Base-by-base conservation (phyloP, 1,140 invertebrate species). In the Drosophila novamexicana region DNA sequence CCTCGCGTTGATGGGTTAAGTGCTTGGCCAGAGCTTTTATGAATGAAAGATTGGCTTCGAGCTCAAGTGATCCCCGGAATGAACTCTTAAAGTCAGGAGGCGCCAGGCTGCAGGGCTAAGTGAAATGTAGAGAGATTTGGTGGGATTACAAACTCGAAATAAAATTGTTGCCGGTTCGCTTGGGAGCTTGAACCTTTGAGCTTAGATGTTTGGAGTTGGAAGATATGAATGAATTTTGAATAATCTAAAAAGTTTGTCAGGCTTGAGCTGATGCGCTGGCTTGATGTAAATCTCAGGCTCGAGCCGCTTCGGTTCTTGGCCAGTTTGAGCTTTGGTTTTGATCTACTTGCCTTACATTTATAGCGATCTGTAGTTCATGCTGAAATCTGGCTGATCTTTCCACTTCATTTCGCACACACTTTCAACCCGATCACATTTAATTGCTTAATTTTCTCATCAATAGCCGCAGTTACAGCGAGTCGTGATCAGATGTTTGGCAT, bases 391-490 rank as follows among this genome's bases (percentile, higher is more conserved):
- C 14, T 18, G 59, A 58, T 58, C 53, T 58, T 45, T 72, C 16
- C 44, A 61, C 37, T 61, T 50, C 34, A 53, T 67, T 32, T 36
- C 40, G 40, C 58, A 61, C 50, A 69, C 73, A 70, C 67, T 62
- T 62, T 47, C 57, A 34, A 32, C 52, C 44, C 42, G 54, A 42
- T 69, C 50, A 63, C 42, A 77, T 75, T 40, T 89, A 89, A 89
- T 89, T 79, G 77, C 84, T 89, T 89, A 65, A 84, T 89, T 89
- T 89, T 84, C 77, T 74, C 69, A 81, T 78, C 73, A 73, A 74
- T 66, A 59, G 64, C 44, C 44, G 22, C 36, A 64, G 53, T 62
- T 75, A 83, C 22, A 65, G 36, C 44, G 49, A 63, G 65, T 82
- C 83, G 82, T 88, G 82, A 86, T 81, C 79, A 78, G 66, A 84